A percentile compares a stretch with the other conserved stretches of the same genome.
Evolutionary conservation across 1,140 invertebrate genomes (phyloP).

Genomic region (Trialeurodes vaporariorum): DNA sequence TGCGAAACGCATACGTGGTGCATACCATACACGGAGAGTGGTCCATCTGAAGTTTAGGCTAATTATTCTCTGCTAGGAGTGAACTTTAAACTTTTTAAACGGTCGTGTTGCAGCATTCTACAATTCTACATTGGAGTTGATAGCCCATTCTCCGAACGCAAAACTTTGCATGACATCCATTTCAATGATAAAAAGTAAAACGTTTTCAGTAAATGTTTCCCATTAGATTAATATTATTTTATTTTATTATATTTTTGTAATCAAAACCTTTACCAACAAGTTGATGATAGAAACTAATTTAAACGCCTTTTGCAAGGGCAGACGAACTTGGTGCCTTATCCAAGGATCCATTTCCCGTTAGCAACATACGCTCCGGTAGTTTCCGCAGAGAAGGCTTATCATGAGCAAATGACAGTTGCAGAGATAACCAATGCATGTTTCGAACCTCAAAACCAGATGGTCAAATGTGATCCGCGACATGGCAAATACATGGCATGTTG

Average conservation of each 20-base stretch:
- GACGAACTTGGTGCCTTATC: constrained; percentile 76
- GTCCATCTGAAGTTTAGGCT: no score
- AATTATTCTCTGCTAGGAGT: no score
- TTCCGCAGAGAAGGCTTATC: constrained; percentile 75
- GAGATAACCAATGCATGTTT: constrained; percentile 86
- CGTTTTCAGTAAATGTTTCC: no score
- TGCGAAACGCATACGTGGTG: no score
- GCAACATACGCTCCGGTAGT: constrained; percentile 75
- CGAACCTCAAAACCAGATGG: constrained; percentile 82
- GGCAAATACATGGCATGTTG: constrained; percentile 86
- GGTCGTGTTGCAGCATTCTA: no score
- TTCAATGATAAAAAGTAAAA: no score
- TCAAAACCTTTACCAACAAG: not conserved
- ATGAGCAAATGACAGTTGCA: constrained; percentile 66
- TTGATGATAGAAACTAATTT: not conserved
- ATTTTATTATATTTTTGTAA: not conserved
- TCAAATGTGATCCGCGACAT: constrained; percentile 80
- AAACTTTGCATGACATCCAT: no score
- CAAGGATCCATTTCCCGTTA: constrained; percentile 70
- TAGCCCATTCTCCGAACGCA: no score
- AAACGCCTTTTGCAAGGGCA: constrained; percentile 32
- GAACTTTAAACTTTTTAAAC: no score
- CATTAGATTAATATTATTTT: not conserved
- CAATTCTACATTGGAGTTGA: no score
- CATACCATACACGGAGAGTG: no score